These are phyloP conservation scores for Lethocerus indicus DNA, from an alignment of 1,140 invertebrate species.

Conservation along the genomic window DNA sequence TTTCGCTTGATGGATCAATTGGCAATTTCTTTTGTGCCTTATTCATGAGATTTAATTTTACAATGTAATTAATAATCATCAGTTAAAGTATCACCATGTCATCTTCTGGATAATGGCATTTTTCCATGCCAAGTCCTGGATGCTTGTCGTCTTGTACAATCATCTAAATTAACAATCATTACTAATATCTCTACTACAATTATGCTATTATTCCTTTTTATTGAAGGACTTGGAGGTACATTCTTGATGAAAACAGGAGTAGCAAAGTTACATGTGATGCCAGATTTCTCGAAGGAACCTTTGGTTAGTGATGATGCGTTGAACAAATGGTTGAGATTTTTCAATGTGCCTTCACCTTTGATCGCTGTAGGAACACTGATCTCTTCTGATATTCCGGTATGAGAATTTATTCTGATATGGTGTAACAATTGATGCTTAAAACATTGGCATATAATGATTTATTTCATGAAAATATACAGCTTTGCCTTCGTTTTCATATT, in stretches of 20 bases:
- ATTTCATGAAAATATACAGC: neutral
- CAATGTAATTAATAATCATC: too few relatives aligned
- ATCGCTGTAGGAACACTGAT: constrained; percentile 75
- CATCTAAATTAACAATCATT: neutral
- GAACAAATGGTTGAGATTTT: constrained; percentile 82
- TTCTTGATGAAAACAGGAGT: constrained; percentile 70
- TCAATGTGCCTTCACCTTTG: constrained; percentile 72
- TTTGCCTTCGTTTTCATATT: neutral
- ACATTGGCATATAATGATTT: neutral
- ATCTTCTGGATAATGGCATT: too few relatives aligned
- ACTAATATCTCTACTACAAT: neutral
- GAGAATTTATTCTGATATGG: constrained; percentile 18
- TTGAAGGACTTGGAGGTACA: constrained; percentile 64
- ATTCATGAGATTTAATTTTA: too few relatives aligned
- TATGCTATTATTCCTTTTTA: constrained; percentile 5
- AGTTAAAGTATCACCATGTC: too few relatives aligned
- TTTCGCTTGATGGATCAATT: too few relatives aligned
- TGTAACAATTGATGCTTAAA: neutral
- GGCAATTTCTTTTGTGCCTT: too few relatives aligned
- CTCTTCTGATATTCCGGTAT: constrained; percentile 60
- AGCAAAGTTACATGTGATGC: constrained; percentile 85
- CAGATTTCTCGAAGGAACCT: constrained; percentile 65
- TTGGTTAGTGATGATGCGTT: constrained; percentile 53
- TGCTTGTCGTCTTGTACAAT: too few relatives aligned
- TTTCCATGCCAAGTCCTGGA: too few relatives aligned